These are phyloP conservation scores for Brachyrhaphis roseni DNA, from an alignment of 2,797 vertebrate species.

Conservation along the genomic window DNA sequence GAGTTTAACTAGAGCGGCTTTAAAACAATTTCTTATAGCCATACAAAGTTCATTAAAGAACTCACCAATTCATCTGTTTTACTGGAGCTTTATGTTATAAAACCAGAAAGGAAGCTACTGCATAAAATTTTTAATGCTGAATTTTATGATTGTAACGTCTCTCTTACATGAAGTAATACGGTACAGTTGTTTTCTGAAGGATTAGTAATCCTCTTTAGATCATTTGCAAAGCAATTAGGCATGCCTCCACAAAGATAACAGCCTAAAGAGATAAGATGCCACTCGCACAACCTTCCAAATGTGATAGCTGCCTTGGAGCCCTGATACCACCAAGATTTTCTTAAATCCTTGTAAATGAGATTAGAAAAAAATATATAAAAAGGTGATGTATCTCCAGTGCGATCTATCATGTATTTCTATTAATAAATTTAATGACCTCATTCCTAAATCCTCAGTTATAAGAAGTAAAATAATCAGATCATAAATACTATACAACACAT, in stretches of 20 bases:
- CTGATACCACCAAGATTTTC: slow-evolving; percentile 69
- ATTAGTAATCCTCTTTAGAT: slow-evolving; percentile 77
- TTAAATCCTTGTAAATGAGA: slow-evolving; percentile 76
- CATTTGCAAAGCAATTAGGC: slow-evolving; percentile 81
- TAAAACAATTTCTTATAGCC: slow-evolving; percentile 13
- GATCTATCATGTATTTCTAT: slow-evolving; percentile 66
- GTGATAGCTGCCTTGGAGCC: slow-evolving; percentile 77
- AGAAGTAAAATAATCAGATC: slow-evolving; percentile 62
- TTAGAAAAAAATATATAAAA: slow-evolving; percentile 57
- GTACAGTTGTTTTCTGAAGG: slow-evolving; percentile 57
- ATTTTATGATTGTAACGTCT: slow-evolving; percentile 60
- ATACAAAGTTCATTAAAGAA: slow-evolving; percentile 24
- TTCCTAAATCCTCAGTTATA: slow-evolving; percentile 68
- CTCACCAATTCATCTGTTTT: slow-evolving; percentile 26
- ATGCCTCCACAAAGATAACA: slow-evolving; percentile 78
- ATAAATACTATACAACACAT: slow-evolving; percentile 60
- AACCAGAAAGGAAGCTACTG: slow-evolving; percentile 27
- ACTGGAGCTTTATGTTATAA: slow-evolving; percentile 10
- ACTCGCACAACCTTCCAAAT: slow-evolving; percentile 75
- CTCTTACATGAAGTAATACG: slow-evolving; percentile 68
- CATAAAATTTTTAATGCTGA: slow-evolving; percentile 52
- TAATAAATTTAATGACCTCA: slow-evolving; percentile 54
- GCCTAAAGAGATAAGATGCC: slow-evolving; percentile 76
- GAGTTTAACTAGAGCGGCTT: slow-evolving; percentile 15
- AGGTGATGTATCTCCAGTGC: slow-evolving; percentile 57